Base-by-base conservation (phyloP, 92 coral and sea anemone genomes). In the Siderastrea siderea region DNA sequence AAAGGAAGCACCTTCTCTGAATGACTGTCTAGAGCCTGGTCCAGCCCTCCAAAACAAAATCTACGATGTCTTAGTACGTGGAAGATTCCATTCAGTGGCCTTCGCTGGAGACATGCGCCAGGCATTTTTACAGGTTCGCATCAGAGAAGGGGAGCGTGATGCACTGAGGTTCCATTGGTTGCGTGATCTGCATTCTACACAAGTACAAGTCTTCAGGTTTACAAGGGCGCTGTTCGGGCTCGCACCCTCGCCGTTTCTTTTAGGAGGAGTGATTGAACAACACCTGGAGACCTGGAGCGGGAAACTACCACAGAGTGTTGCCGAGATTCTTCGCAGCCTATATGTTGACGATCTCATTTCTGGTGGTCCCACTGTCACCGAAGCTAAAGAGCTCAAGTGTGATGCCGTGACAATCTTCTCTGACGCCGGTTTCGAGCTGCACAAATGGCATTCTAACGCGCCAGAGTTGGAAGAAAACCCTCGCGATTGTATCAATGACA, bases 91-190 rank as follows among this genome's bases (percentile, higher is more conserved):
- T 12, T 78, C 87, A 0, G 80, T 74, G 47, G 75, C 74, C 16
- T 6, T 88, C 13, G 78, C 91, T 45, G 91, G 82, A 44, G 82
- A 88, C 70, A 6, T 88, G 82, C 69, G 62, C 47, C 53, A 70
- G 80, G 85, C 86, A 1, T 87, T 79, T 46, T 74, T 87, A 9
- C 86, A 79, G 43, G 91, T 81, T 38, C 77, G 87, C 5, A 74
- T 88, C 75, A 11, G 73, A 15, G 83, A 82, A 19, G 70, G 54
- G 57, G 66, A 87, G 76, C 75, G 86, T 47, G 90, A 87, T 8
- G 90, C 86, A 6, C 79, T 87, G 4, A 79, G 88, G 1, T 88
- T 88, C 44, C 84, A 88, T 57, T 83, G 84, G 88, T 83, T 88
- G 58, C 47, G 68, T 8, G 53, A 62, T 3, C 7, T 82, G 26